A percentile compares a stretch with the other conserved stretches of the same genome.
Conservation (phyloP, 2,113 vertebrate genomes). For the Baryphthengus martii region DNA sequence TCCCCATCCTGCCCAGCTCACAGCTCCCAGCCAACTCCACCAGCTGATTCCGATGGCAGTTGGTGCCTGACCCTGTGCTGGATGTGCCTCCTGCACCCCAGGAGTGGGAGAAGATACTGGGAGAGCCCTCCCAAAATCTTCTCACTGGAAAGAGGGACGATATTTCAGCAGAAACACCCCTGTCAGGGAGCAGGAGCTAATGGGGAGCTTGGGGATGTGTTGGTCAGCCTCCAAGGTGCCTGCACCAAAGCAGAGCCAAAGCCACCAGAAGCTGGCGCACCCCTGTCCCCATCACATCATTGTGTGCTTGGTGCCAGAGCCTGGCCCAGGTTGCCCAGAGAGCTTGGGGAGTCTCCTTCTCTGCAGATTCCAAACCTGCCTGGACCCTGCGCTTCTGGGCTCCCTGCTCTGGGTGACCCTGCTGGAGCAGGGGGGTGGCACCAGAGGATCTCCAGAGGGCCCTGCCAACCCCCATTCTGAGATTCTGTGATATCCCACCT, state of each 20-base stretch:
- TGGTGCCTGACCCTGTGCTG: neutral
- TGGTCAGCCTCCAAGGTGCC: neutral
- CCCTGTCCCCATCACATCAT: accelerated
- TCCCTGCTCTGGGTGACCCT: no score
- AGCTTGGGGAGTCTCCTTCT: no score
- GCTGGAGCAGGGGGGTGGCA: no score
- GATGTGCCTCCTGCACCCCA: neutral
- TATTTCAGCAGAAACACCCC: neutral
- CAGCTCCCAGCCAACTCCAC: accelerated
- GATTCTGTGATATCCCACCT: neutral
- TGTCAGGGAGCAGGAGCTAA: neutral
- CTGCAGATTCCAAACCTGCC: no score
- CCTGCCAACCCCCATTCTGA: no score
- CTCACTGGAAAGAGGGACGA: neutral
- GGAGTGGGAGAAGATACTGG: neutral
- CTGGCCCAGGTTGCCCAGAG: no score
- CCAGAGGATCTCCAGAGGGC: no score
- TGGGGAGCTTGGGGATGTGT: neutral
- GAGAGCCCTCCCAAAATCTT: neutral
- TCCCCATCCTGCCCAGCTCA: neutral
- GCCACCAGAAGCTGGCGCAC: neutral
- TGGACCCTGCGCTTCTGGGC: no score
- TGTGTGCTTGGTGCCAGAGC: neutral
- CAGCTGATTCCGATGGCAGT: no score
- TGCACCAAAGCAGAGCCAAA: neutral